phyloP scores from a whole-genome alignment of 2,888 invertebrate species.

The Clivina fossor region DNA sequence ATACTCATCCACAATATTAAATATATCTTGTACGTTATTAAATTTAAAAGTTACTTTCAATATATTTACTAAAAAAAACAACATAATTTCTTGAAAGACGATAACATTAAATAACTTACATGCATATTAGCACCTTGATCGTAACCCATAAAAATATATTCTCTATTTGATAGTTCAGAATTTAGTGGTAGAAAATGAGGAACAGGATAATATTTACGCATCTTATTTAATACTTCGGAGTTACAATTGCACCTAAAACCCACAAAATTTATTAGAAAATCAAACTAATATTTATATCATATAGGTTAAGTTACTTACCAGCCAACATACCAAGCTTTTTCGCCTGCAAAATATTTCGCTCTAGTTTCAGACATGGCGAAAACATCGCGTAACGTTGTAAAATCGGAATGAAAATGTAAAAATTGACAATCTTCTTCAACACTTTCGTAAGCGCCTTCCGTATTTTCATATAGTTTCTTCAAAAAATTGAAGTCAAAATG shows the following conservation, averaged over 20 bases:
- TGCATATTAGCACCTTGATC: conserved; percentile 90
- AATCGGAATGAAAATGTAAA: conserved; percentile 81
- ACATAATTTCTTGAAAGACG: background rate
- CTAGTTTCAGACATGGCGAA: conserved; percentile 72
- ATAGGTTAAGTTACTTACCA: conserved; percentile 65
- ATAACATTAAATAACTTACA: conserved; percentile 59
- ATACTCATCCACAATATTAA: too few species aligned
- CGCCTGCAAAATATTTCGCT: conserved; percentile 62
- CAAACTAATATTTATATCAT: background rate
- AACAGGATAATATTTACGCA: conserved; percentile 74
- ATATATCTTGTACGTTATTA: too few species aligned
- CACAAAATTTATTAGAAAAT: background rate
- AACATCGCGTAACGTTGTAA: conserved; percentile 74
- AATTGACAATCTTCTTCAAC: conserved; percentile 83
- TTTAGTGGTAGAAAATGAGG: conserved; percentile 86
- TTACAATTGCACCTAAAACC: conserved; percentile 79
- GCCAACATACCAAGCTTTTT: conserved; percentile 85
- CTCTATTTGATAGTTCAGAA: conserved; percentile 84
- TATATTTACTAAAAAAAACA: background rate
- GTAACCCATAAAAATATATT: conserved; percentile 91
- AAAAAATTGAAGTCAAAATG: conserved; percentile 69
- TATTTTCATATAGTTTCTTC: conserved; percentile 67
- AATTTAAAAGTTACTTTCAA: too few species aligned
- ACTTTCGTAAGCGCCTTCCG: conserved; percentile 71
- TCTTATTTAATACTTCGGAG: conserved; percentile 70